Evolutionary conservation across 2,888 invertebrate genomes (phyloP).

Genomic region (Trachelus troglodyta): DNA sequence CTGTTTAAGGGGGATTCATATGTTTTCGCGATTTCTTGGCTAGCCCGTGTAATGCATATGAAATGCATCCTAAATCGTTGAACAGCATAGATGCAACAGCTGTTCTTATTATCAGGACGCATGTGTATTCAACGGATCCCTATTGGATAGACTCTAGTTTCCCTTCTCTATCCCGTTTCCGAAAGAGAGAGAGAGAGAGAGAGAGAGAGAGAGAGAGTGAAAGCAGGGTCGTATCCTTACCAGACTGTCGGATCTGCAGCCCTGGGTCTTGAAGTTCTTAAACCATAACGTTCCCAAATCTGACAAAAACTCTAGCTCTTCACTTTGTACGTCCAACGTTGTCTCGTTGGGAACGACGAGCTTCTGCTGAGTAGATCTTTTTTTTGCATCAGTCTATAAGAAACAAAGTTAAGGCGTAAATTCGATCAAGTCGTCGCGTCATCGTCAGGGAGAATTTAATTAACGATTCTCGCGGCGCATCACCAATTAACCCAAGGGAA

Average conservation of each 20-base stretch:
- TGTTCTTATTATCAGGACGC: constrained; percentile 22
- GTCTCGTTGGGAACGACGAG: background rate
- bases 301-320: background rate
- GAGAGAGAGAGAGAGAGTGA: background rate
- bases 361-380: background rate
- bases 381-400: background rate
- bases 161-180: background rate
- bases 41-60: constrained; percentile 24
- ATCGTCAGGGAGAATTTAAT: background rate
- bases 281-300: background rate
- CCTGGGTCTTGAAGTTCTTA: background rate
- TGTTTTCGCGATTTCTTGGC: constrained; percentile 18
- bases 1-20: constrained; percentile 20
- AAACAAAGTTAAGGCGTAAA: background rate
- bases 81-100: constrained; percentile 25
- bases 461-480: background rate
- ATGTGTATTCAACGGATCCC: background rate
- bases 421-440: background rate
- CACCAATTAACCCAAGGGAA: background rate
- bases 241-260: background rate
- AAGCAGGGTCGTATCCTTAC: background rate
- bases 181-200: constrained; percentile 21
- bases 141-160: background rate
- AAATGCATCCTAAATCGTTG: constrained; percentile 25
- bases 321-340: background rate